These are phyloP conservation scores for Agrenia bidenticulata DNA, from an alignment of 2,888 invertebrate genomes.

Conservation along the genomic window DNA sequence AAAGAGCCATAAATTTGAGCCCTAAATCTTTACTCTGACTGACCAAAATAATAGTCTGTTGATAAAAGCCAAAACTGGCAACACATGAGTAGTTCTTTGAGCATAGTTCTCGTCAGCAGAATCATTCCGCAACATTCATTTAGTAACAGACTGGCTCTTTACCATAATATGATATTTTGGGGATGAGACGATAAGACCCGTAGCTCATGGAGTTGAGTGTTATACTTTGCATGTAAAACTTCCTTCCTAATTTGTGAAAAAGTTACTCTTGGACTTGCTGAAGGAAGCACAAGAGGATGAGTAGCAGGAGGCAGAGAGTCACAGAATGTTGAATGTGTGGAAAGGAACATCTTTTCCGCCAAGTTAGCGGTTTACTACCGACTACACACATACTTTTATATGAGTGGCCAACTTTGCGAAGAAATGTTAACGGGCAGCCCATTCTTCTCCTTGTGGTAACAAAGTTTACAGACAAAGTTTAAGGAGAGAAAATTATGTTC, in stretches of 20 bases:
- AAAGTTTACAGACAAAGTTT: background rate
- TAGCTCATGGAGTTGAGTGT: background rate
- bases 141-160: too few species aligned
- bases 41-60: too few species aligned
- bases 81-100: too few species aligned
- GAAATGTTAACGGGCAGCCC: background rate
- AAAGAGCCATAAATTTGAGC: too few species aligned
- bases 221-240: slow-evolving; percentile 9
- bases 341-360: slow-evolving; percentile 5
- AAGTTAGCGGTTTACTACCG: slow-evolving; percentile 7
- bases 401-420: background rate
- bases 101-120: too few species aligned
- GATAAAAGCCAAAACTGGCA: too few species aligned
- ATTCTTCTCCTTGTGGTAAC: background rate
- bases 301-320: background rate
- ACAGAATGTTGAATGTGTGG: background rate
- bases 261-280: background rate
- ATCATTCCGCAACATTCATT: too few species aligned
- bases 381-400: slow-evolving; percentile 12
- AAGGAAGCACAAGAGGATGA: background rate
- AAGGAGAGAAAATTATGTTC: slow-evolving; percentile 4
- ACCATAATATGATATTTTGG: too few species aligned
- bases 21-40: too few species aligned
- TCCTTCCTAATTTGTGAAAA: slow-evolving; percentile 19
- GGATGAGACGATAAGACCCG: too few species aligned